Conservation (phyloP, 1,140 invertebrate species). For the Drosophila sturtevanti region DNA sequence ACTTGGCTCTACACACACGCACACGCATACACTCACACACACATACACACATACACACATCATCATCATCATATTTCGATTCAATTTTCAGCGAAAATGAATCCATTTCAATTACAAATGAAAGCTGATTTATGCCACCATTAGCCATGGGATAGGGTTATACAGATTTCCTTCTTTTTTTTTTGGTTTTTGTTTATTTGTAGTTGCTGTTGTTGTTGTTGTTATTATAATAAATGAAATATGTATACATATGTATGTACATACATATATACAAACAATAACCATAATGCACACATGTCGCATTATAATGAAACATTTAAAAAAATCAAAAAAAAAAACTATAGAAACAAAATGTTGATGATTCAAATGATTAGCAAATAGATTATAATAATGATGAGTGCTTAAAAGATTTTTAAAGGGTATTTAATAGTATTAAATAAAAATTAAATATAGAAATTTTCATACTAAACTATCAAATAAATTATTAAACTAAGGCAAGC, state of each 20-base stretch:
- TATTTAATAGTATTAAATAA: background rate
- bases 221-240: constrained; percentile 6
- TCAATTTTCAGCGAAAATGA: constrained; percentile 6
- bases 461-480: too few species aligned
- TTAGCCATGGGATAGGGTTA: constrained; percentile 6
- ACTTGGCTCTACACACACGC: background rate
- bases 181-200: background rate
- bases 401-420: background rate
- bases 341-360: background rate
- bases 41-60: background rate
- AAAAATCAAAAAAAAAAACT: background rate
- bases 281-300: constrained; percentile 2
- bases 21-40: background rate
- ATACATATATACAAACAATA: background rate
- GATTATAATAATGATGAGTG: background rate
- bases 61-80: background rate
- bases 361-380: background rate
- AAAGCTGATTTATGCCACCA: constrained; percentile 18
- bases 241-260: background rate
- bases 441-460: too few species aligned
- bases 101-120: constrained; percentile 15
- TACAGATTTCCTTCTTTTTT: background rate
- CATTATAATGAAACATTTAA: constrained; percentile 1
- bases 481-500: too few species aligned
- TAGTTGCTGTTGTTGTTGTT: too few species aligned